Evolutionary conservation across 2,113 vertebrate genomes (phyloP).

Genomic region (Gymnobelideus leadbeateri): DNA sequence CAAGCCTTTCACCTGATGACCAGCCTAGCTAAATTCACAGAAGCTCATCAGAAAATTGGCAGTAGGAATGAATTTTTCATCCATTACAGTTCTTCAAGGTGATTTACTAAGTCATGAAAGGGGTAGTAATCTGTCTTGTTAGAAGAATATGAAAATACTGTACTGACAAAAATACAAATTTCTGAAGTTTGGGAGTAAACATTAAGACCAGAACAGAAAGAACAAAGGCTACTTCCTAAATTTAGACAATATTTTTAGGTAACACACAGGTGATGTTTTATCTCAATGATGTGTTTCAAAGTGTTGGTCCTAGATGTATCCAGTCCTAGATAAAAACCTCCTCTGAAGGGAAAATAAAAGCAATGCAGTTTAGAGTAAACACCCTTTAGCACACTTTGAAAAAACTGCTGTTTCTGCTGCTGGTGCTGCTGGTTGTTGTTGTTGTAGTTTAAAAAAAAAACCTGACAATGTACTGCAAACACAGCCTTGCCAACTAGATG

Average conservation of each 20-base stretch:
- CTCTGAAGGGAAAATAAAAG: neutral
- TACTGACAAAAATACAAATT: neutral
- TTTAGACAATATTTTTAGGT: constrained; percentile 9
- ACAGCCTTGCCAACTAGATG: neutral
- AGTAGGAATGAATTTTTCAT: neutral
- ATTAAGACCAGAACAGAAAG: neutral
- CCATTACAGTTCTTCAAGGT: neutral
- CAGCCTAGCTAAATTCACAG: neutral
- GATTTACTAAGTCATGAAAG: neutral
- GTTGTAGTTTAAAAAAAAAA: constrained; percentile 54
- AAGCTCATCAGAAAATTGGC: neutral
- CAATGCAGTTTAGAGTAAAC: constrained; percentile 23
- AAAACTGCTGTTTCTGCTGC: neutral
- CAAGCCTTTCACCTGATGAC: neutral
- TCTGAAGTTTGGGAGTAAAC: neutral
- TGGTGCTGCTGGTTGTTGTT: neutral
- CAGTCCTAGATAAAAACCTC: neutral
- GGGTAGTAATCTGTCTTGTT: neutral
- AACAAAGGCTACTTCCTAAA: neutral
- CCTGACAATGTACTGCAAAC: constrained; percentile 50
- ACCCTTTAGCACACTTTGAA: neutral
- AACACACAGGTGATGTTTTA: constrained; percentile 15
- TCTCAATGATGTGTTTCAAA: constrained; percentile 28
- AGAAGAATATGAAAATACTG: neutral
- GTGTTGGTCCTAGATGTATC: neutral